Evolutionary conservation across 1,140 invertebrate species (phyloP).

Genomic region (Dysdera silvatica): DNA sequence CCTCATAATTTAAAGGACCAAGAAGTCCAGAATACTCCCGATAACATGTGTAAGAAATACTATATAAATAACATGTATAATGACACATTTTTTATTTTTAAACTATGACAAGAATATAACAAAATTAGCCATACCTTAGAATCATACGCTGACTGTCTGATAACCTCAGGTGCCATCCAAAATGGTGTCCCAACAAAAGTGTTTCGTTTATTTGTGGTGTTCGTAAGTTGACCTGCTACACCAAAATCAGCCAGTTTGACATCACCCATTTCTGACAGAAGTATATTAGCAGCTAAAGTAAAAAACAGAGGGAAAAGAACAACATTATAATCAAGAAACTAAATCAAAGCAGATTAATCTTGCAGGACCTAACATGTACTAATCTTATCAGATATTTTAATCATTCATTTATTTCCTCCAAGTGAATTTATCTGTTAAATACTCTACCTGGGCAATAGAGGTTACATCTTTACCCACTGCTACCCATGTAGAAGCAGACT

Average conservation of each 20-base stretch:
- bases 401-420: neutral
- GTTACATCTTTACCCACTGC: too few relatives aligned
- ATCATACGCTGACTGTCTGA: constrained; percentile 98
- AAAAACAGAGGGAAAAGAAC: constrained; percentile 37
- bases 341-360: neutral
- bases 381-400: too few relatives aligned
- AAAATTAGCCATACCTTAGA: constrained; percentile 89
- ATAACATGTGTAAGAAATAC: neutral
- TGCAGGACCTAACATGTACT: too few relatives aligned
- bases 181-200: constrained; percentile 99
- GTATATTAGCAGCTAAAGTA: constrained; percentile 85
- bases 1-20: too few relatives aligned
- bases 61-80: neutral
- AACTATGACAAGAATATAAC: too few relatives aligned
- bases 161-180: constrained; percentile 99
- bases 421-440: constrained; percentile 5
- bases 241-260: constrained; percentile 98
- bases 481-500: too few relatives aligned
- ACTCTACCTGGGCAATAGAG: too few relatives aligned
- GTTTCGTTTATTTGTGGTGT: constrained; percentile 95
- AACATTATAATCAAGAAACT: neutral
- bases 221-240: constrained; percentile 92
- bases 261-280: constrained; percentile 96
- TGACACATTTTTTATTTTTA: too few relatives aligned
- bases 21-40: neutral